phyloP scores from a whole-genome alignment of 1,140 invertebrate species.

The Heliconius melpomene region DNA sequence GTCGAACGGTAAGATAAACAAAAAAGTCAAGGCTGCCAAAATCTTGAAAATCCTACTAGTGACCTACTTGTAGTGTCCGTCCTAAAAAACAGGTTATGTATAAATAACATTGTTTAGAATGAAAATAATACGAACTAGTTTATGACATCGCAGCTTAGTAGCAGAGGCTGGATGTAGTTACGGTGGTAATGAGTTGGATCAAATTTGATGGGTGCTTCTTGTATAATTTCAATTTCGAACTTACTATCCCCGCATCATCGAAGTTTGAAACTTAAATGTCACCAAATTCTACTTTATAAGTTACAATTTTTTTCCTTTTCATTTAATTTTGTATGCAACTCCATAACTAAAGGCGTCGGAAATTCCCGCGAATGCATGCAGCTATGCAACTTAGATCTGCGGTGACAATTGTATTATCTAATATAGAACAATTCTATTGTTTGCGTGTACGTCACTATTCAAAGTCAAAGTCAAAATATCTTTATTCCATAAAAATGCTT shows the following conservation, averaged over 20 bases:
- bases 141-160: not conserved
- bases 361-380: slow-evolving; percentile 28
- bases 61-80: slow-evolving; percentile 5
- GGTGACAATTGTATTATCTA: slow-evolving; percentile 15
- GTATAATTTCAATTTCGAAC: too few species aligned
- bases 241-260: too few species aligned
- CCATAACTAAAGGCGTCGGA: slow-evolving; percentile 19
- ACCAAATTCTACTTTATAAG: not conserved
- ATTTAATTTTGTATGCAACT: slow-evolving; percentile 32
- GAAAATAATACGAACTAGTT: not conserved
- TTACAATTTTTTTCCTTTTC: slow-evolving; percentile 25
- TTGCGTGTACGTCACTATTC: not conserved
- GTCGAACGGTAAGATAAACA: not conserved
- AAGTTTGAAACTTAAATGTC: too few species aligned
- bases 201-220: not conserved
- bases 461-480: too few species aligned
- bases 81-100: slow-evolving; percentile 8
- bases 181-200: slow-evolving; percentile 16
- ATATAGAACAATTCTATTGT: slow-evolving; percentile 1
- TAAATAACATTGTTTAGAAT: slow-evolving; percentile 1
- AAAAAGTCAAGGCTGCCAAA: slow-evolving; percentile 14
- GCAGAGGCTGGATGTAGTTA: not conserved
- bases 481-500: too few species aligned
- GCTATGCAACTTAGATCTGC: slow-evolving; percentile 30
- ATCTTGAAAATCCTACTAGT: not conserved